Evolutionary conservation across 1,140 invertebrate genomes (phyloP), one percentile per base, ranked within the genome.

Genomic region (Notospermus geniculatus): DNA sequence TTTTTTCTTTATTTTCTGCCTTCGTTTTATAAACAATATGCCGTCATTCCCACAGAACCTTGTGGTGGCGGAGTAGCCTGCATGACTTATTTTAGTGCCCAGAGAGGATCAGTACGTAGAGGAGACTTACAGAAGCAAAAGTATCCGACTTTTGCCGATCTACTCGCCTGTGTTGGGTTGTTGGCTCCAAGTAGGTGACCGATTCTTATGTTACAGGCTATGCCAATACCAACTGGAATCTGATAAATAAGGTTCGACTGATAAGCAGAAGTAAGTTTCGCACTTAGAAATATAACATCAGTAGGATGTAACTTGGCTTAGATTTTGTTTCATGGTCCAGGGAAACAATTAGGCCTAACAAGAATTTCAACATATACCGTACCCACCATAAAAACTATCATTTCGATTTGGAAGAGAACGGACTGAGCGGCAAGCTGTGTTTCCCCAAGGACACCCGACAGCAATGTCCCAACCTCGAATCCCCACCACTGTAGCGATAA

Each of bases 401-500:
- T 30, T 27, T 50, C 46, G 11, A 63, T 28, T 39, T 63, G 62
- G 19, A 59, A 46, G 4, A 63, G 17, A 28, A 63, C 46, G 7
- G 62, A 63, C 45, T 59, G 56, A 23, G 62, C 56, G 7, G 56
- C 62, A 1, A 63, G 57, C 28, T 63, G 39, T 1, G 41, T 23
- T 19, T 55, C 25, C 7, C 30, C 27, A 5, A 29, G 23, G 7
- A 19, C n/a, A 45, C 60, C 60, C 19, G 60, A 45, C 15, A 62
- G 39, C 27, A 62, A 52, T 0, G 58, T 54, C 2, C 62, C 62
- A 22, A 63, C 58, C 41, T 63, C 62, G 28, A 59, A 59, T 11
- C 62, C 56, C 56, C 56, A 63, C 56, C 56, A 63, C 29, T 63
- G 56, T 57, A 63, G 39, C 17, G 56, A 63, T 46, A 63, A 27